These are phyloP conservation scores for Pseudanteris insignis DNA, from an alignment of 2,888 invertebrate species.

Conservation along the genomic window DNA sequence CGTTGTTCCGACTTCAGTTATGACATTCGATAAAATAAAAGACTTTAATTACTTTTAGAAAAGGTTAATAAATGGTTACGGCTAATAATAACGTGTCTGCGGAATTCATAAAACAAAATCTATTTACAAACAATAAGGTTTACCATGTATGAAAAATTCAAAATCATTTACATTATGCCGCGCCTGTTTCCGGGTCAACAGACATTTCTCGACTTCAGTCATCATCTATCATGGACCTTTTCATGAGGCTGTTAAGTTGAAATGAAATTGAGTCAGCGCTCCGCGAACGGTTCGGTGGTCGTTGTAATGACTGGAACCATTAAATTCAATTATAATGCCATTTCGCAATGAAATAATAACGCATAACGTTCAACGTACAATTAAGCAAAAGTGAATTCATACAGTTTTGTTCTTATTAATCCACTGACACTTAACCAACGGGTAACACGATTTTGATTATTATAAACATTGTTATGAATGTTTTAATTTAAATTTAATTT, in stretches of 20 bases:
- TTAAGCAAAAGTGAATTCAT: constrained; percentile 19
- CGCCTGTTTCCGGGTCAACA: constrained; percentile 24
- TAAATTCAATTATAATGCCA: constrained; percentile 12
- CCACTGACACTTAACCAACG: background rate
- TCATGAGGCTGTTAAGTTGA: background rate
- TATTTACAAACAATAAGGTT: too few relatives aligned
- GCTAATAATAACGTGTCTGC: too few relatives aligned
- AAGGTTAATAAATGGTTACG: too few relatives aligned
- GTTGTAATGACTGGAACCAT: constrained; percentile 3
- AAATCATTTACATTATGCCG: too few relatives aligned
- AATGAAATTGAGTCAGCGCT: constrained; percentile 3
- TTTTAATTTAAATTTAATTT: too few relatives aligned
- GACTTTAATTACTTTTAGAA: too few relatives aligned
- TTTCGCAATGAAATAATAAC: constrained; percentile 8
- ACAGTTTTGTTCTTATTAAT: constrained; percentile 4
- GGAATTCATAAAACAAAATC: too few relatives aligned
- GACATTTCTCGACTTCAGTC: constrained; percentile 28
- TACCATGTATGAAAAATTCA: too few relatives aligned
- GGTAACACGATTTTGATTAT: constrained; percentile 1
- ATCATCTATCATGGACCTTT: constrained; percentile 10
- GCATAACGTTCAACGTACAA: background rate
- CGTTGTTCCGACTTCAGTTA: too few relatives aligned
- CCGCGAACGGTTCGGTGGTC: background rate
- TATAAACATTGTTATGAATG: too few relatives aligned
- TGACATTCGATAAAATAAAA: too few relatives aligned